Base-by-base conservation (phyloP, 2,113 vertebrate genomes). In the Leucopsar rothschildi region DNA sequence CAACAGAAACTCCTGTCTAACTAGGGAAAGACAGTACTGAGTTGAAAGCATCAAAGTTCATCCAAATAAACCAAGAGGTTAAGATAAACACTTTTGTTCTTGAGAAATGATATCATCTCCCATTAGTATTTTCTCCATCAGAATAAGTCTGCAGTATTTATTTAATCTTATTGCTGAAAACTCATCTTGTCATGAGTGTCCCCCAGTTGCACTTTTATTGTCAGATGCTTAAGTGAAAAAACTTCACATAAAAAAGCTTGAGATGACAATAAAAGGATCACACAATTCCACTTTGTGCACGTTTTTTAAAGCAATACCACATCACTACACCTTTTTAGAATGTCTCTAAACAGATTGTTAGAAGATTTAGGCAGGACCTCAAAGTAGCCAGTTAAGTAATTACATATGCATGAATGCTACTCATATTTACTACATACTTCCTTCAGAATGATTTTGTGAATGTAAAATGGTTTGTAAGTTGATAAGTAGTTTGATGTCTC, bases 401-500 rank as follows among this genome's bases (percentile, higher is more conserved):
- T 76, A 70, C 2, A 68, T 57, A 73, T 52, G 64, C 44, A 92
- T 69, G 35, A 93, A 90, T 56, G 73, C 81, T 92, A 73, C 59
- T 90, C 80, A 29, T 61, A 44, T 61, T 88, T 85, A 79, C 52
- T 65, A 92, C 15, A 1, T 57, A 59, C 92, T 96, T 96, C 70
- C 76, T 72, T 68, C 76, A 80, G 75, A 86, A 82, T 37, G n/a
- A 44, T 90, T 94, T 89, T 69, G 27, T 47, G 82, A 84, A 35
- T 19, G 47, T 72, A 39, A 68, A 88, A 87, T 47, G 75, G 65
- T 92, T 73, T 82, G 28, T 72, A 82, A 92, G 68, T 52, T 87
- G 82, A 23, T 89, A 95, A 97, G 82, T 22, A 55, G 85, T 57
- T 72, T 88, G 89, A 93, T 88, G 76, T 81, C 94, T 89, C 75